phyloP scores from a whole-genome alignment of 2,888 invertebrate genomes.

The Xanthostigma xanthostigma region DNA sequence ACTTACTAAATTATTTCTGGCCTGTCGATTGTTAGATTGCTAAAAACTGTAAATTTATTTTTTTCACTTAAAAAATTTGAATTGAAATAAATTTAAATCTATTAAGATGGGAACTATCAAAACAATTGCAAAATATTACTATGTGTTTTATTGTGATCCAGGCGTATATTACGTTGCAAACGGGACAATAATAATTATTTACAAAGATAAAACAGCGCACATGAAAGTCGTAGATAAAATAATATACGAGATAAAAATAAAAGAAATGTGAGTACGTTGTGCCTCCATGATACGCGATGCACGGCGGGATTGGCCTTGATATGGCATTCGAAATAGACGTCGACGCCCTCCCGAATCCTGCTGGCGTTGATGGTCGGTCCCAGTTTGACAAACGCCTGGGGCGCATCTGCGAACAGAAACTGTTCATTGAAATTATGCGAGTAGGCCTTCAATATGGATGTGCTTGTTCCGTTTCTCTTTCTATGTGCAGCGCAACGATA shows the following conservation, averaged over 20 bases:
- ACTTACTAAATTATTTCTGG: no score
- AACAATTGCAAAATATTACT: not conserved
- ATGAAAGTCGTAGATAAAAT: constrained; percentile 2
- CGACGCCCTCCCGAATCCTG: constrained; percentile 64
- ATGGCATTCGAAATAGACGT: constrained; percentile 69
- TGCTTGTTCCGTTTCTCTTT: no score
- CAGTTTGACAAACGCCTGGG: constrained; percentile 54
- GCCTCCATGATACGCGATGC: constrained; percentile 50
- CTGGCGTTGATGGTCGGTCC: constrained; percentile 59
- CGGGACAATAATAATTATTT: not conserved
- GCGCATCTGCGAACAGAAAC: constrained; percentile 40
- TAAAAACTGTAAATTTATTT: no score
- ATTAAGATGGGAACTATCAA: not conserved
- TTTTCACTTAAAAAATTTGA: no score
- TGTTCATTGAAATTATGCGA: not conserved
- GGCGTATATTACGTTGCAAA: no score
- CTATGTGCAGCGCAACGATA: no score
- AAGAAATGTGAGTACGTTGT: constrained; percentile 36
- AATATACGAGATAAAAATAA: not conserved
- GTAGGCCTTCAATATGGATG: no score
- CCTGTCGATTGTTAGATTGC: no score
- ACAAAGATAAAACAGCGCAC: not conserved
- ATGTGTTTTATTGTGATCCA: no score
- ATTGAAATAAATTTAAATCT: constrained; percentile 36
- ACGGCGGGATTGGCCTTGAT: constrained; percentile 67